Evolutionary conservation across 2,113 vertebrate species (phyloP).

Genomic region (Galeopterus variegatus): DNA sequence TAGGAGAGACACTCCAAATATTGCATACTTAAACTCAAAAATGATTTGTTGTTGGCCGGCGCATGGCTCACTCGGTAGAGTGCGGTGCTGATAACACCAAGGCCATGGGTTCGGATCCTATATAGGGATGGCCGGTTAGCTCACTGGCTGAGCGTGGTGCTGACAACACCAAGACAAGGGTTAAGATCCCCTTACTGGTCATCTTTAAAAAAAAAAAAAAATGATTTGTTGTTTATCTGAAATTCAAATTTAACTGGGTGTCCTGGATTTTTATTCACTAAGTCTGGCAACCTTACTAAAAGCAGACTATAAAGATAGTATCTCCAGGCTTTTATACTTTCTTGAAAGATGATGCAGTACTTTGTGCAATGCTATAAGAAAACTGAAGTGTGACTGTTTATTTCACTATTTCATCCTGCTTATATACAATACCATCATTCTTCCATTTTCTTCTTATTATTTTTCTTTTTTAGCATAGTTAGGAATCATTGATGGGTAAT

Average conservation of each 20-base stretch:
- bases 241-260: not conserved
- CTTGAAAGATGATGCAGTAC: not conserved
- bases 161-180: too few relatives aligned
- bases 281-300: not conserved
- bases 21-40: constrained; percentile 2
- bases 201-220: too few relatives aligned
- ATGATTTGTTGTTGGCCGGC: not conserved
- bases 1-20: not conserved
- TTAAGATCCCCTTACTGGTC: too few relatives aligned
- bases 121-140: too few relatives aligned
- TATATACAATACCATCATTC: not conserved
- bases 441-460: not conserved
- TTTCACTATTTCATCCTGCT: not conserved
- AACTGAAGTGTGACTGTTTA: not conserved
- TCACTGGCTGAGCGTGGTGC: too few relatives aligned
- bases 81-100: too few relatives aligned
- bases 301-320: not conserved
- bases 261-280: not conserved
- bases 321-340: not conserved
- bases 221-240: not conserved
- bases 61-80: too few relatives aligned
- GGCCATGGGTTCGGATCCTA: too few relatives aligned
- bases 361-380: not conserved
- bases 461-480: not conserved
- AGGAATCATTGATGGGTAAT: not conserved